These are phyloP conservation scores for Caretta caretta DNA, from an alignment of 2,113 vertebrate species.

Conservation along the genomic window DNA sequence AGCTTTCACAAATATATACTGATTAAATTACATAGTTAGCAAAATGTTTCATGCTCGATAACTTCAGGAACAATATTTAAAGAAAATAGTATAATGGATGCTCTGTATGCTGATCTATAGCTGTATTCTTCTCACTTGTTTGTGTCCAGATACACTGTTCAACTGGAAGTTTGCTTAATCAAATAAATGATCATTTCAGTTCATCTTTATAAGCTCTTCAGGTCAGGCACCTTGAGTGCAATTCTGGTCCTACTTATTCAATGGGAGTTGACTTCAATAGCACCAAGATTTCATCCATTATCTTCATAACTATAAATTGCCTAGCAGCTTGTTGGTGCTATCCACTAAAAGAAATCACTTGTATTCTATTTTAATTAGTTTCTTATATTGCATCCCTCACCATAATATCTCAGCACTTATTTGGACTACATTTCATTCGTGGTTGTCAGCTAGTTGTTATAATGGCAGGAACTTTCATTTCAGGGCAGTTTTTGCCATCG, in stretches of 20 bases:
- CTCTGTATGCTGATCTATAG: background rate
- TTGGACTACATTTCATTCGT: background rate
- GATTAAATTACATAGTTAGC: background rate
- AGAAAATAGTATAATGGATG: background rate
- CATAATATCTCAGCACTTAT: background rate
- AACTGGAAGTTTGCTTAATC: background rate
- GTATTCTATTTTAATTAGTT: background rate
- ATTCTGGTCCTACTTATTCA: background rate
- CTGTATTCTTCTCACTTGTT: background rate
- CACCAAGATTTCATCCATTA: background rate
- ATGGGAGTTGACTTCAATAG: background rate
- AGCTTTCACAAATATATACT: background rate
- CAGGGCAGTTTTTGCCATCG: background rate
- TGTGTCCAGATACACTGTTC: background rate
- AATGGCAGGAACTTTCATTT: background rate
- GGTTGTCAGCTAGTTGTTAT: background rate
- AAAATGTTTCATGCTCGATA: background rate
- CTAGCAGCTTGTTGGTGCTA: background rate
- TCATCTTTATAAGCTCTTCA: background rate
- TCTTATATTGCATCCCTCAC: background rate
- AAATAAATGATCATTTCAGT: background rate
- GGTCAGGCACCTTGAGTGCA: background rate
- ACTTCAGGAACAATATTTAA: conserved; percentile 13
- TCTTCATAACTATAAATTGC: background rate
- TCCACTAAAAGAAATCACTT: background rate